Conservation (phyloP, 2,113 vertebrate genomes). For the Gasterosteus nipponicus region DNA sequence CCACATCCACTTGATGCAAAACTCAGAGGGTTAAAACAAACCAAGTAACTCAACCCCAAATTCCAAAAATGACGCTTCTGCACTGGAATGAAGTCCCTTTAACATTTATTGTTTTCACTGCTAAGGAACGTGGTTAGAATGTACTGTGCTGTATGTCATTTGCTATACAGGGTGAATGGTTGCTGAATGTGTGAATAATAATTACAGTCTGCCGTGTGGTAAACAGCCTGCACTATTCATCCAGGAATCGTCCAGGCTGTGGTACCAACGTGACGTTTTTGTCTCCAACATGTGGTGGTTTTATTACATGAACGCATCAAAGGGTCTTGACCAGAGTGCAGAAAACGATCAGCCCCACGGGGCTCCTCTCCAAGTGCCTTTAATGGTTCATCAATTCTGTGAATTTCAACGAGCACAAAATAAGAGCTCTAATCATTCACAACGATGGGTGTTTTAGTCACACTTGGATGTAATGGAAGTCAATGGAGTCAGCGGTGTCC, state of each 20-base stretch:
- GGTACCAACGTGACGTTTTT: conserved; percentile 32
- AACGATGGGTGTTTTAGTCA: conserved; percentile 42
- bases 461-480: conserved; percentile 28
- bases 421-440: background rate
- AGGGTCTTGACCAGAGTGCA: conserved; percentile 23
- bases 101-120: conserved; percentile 81
- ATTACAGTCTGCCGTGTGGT: conserved; percentile 2
- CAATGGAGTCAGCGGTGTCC: conserved; percentile 34
- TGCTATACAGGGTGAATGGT: conserved; percentile 25
- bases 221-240: conserved; percentile 42
- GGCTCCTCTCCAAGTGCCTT: conserved; percentile 37
- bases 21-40: conserved; percentile 90
- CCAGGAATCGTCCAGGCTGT: conserved; percentile 44
- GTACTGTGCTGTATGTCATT: conserved; percentile 41
- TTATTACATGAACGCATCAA: conserved; percentile 12
- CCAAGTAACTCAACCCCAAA: conserved; percentile 56
- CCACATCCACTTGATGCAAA: conserved; percentile 47
- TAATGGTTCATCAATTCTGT: conserved; percentile 22
- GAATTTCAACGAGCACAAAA: conserved; percentile 17
- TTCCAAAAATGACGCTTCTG: conserved; percentile 22
- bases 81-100: conserved; percentile 80
- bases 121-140: conserved; percentile 29
- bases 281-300: conserved; percentile 26
- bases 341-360: conserved; percentile 52
- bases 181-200: conserved; percentile 13